Evolutionary conservation across 1,140 invertebrate species (phyloP), one percentile per base, ranked within the genome.

Genomic region (Polypedilum vanderplanki): DNA sequence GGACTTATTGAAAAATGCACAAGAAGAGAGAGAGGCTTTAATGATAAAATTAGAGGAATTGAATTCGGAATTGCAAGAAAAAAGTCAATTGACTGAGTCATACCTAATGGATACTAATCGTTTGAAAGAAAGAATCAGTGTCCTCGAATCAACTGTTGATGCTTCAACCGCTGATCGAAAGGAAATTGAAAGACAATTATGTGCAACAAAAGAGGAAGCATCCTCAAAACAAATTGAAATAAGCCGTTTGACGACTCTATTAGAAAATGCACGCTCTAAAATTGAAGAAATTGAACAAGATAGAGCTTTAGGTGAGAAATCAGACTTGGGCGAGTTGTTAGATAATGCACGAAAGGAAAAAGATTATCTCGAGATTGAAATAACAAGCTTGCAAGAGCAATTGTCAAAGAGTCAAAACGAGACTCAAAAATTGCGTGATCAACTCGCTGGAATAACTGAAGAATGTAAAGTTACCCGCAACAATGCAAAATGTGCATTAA

Each of bases 1-100:
- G n/a, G 91, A 92, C 78, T 84, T 96, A 41, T 84, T 96, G 0
- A 94, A 95, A 87, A 89, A 89, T 77, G 91, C 91, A 9, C 92
- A 96, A 83, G 91, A 93, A 76, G 92, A 94, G 79, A 85, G 90
- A 15, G 91, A 93, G 77, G 83, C 85, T 17, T 79, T 94, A 12
- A 78, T 93, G 10, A 85, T 88, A n/a, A 94, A 94, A 78, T 90
- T 93, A 79, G 91, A 92, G 77, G 93, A 95, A 78, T 79, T 94
- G 0, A 88, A 85, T 78, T 85, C 85, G 0, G 90, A 92, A 75
- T 78, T 95, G 20, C 86, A 88, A 73, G 87, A 84, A 77, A 82
- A 78, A 77, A 85, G 79, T 78, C 84, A 80, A 77, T 85, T 80
- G 73, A 78, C 82, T 79, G 87, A 84, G 74, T 84, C 78, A 24